Conservation (phyloP, 2,888 invertebrate genomes). For the Idaea aversata region DNA sequence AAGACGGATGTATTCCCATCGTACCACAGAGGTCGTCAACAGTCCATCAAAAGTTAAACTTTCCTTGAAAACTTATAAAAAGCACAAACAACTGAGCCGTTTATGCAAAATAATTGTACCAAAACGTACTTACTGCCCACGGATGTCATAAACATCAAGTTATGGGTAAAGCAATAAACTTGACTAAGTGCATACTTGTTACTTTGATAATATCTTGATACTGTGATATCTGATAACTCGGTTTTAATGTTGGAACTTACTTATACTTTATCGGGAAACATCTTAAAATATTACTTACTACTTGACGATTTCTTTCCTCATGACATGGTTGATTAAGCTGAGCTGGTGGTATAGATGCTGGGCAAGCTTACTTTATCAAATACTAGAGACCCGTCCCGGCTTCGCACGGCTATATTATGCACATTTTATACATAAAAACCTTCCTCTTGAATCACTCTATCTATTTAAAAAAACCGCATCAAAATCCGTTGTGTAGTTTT, state of each 20-base stretch:
- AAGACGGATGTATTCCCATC: too few relatives aligned
- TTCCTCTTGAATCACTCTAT: too few relatives aligned
- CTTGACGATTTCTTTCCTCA: too few relatives aligned
- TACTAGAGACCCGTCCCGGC: too few relatives aligned
- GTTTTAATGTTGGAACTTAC: background rate
- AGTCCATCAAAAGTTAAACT: background rate
- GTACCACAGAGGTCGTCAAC: too few relatives aligned
- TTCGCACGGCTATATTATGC: too few relatives aligned
- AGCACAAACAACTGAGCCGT: background rate
- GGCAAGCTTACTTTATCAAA: too few relatives aligned
- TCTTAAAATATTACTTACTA: background rate
- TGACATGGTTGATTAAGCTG: too few relatives aligned
- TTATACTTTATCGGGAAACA: background rate
- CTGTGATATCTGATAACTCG: background rate
- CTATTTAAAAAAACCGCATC: too few relatives aligned
- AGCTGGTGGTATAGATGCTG: too few relatives aligned
- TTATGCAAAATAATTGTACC: background rate
- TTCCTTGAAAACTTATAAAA: background rate
- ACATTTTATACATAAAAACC: too few relatives aligned
- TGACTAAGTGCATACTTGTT: conserved; percentile 1
- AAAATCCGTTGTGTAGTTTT: too few relatives aligned
- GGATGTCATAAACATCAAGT: conserved; percentile 16
- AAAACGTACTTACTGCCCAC: background rate
- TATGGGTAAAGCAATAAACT: background rate
- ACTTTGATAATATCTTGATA: background rate